phyloP scores from a whole-genome alignment of 2,113 vertebrate species.

The Ramphastos sulfuratus region DNA sequence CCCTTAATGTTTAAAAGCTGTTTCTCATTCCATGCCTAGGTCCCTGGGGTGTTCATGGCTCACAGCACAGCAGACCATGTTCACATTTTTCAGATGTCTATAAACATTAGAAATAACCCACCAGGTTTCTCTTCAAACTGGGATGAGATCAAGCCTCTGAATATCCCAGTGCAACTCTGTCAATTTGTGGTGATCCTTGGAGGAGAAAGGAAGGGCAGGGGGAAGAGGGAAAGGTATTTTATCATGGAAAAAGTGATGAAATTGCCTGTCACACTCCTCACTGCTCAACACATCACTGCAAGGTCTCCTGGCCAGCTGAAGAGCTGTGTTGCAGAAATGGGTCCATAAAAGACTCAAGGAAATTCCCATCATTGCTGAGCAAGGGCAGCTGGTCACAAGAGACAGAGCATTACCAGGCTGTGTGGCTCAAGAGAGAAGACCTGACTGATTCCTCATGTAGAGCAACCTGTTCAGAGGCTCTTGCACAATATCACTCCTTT shows the following conservation, averaged over 20 bases:
- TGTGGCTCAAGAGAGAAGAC: background rate
- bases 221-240: conserved; percentile 10
- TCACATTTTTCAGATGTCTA: background rate
- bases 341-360: background rate
- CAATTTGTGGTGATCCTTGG: background rate
- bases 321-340: background rate
- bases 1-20: conserved; percentile 50
- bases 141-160: conserved; percentile 33
- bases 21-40: background rate
- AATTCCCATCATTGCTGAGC: background rate
- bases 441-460: background rate
- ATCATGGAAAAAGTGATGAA: conserved; percentile 12
- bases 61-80: conserved; percentile 1
- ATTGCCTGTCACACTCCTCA: background rate
- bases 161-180: background rate
- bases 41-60: conserved; percentile 22
- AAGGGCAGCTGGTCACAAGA: background rate
- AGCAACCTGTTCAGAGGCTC: background rate
- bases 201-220: background rate
- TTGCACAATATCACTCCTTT: background rate
- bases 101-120: conserved; percentile 34
- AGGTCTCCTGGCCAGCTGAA: background rate
- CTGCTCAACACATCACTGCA: fast-evolving
- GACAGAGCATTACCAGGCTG: background rate
- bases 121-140: background rate